Evolutionary conservation across 1,140 invertebrate species (phyloP).

Genomic region (Trachymyrmex cornetzi): DNA sequence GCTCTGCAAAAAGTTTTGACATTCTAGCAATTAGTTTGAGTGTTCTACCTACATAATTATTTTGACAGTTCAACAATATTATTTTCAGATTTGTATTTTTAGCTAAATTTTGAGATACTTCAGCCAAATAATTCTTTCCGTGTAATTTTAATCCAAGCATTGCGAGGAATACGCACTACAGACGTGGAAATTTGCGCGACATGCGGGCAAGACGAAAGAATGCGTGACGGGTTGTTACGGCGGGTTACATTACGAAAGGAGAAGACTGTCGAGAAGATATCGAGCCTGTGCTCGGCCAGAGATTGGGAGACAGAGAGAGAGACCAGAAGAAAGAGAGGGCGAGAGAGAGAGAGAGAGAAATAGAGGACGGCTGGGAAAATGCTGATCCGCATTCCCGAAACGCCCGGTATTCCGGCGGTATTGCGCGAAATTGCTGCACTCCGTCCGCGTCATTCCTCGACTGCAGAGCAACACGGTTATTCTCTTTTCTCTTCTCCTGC

Average conservation of each 20-base stretch:
- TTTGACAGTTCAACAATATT: no score
- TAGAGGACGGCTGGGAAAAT: slow-evolving; percentile 78
- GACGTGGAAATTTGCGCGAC: slow-evolving; percentile 32
- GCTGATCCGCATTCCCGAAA: slow-evolving; percentile 84
- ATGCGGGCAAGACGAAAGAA: slow-evolving; percentile 16
- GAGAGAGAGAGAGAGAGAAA: slow-evolving; percentile 39
- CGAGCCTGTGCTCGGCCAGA: slow-evolving; percentile 24
- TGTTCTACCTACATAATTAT: no score
- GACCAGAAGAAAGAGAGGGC: neutral
- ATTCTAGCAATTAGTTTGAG: no score
- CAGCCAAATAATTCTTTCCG: no score
- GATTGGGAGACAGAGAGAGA: neutral
- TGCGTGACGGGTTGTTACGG: slow-evolving; percentile 24
- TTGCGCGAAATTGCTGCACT: slow-evolving; percentile 85
- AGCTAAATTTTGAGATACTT: no score
- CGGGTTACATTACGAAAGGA: slow-evolving; percentile 39
- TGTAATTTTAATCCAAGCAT: neutral
- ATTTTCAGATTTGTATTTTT: no score
- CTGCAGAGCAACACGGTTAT: slow-evolving; percentile 65
- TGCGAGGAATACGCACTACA: neutral
- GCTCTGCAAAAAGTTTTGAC: no score
- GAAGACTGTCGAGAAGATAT: slow-evolving; percentile 52
- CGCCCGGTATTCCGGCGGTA: slow-evolving; percentile 83
- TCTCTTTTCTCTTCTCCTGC: slow-evolving; percentile 49
- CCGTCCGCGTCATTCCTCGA: slow-evolving; percentile 83